Evolutionary conservation across 2,113 vertebrate genomes (phyloP).

Genomic region (Plotosus lineatus): DNA sequence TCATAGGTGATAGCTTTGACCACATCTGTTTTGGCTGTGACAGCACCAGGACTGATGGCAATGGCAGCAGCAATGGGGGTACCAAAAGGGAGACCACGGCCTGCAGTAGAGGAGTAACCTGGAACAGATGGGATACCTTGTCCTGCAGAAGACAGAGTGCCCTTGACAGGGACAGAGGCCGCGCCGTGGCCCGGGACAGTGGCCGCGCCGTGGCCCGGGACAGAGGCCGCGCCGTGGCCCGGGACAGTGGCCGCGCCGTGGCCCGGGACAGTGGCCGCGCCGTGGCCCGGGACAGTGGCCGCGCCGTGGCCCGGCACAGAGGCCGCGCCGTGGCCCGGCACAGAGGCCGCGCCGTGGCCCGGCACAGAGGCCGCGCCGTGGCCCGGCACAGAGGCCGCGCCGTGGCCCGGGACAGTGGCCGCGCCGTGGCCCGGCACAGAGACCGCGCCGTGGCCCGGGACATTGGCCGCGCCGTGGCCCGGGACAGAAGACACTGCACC

Average conservation of each 20-base stretch:
- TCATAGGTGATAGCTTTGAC: slow-evolving; percentile 89
- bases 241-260: not conserved
- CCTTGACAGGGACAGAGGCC: not conserved
- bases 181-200: not conserved
- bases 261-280: not conserved
- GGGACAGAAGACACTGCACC: not conserved
- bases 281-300: not conserved
- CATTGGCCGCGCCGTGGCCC: not conserved
- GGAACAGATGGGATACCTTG: not conserved
- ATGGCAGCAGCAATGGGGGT: not conserved
- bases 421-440: not conserved
- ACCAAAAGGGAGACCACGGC: not conserved
- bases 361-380: not conserved
- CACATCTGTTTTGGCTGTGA: slow-evolving; percentile 78
- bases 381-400: not conserved
- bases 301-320: not conserved
- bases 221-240: not conserved
- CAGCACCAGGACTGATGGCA: slow-evolving; percentile 40
- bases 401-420: not conserved
- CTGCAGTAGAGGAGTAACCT: not conserved
- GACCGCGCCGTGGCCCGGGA: not conserved
- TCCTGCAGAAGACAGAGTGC: not conserved
- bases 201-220: not conserved
- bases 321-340: not conserved
- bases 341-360: not conserved